phyloP scores from a whole-genome alignment of 2,113 vertebrate genomes.

The Pristiophorus japonicus region DNA sequence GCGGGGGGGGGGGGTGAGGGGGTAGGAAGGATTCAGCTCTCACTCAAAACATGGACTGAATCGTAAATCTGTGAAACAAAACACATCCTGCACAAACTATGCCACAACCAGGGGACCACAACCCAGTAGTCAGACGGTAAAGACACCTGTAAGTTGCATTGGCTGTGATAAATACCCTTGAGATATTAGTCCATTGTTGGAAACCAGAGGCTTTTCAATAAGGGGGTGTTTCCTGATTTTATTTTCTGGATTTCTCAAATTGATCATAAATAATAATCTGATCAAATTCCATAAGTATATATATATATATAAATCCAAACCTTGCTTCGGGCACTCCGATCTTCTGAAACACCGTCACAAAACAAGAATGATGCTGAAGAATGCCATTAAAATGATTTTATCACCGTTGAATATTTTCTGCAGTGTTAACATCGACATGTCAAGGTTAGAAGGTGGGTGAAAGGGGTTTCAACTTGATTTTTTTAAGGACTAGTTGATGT shows the following conservation, averaged over 20 bases:
- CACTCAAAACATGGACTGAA: neutral
- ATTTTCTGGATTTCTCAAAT: neutral
- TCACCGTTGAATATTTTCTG: neutral
- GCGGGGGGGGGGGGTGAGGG: no score
- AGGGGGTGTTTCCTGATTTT: neutral
- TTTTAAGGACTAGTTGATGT: neutral
- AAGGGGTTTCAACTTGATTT: neutral
- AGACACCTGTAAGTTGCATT: neutral
- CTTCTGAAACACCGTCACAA: neutral
- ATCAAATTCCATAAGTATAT: neutral
- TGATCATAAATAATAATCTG: neutral
- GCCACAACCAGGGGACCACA: neutral
- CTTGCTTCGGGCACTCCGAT: neutral
- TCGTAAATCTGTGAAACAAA: neutral
- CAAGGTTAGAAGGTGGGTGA: slow-evolving; percentile 29
- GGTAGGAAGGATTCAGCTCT: neutral
- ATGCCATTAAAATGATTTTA: neutral
- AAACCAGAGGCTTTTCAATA: neutral
- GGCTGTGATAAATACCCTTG: neutral
- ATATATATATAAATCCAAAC: neutral
- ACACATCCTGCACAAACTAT: neutral
- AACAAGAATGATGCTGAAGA: neutral
- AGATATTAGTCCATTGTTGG: neutral
- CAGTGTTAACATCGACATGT: neutral
- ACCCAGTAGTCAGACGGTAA: neutral